Base-by-base conservation (phyloP, 1,140 invertebrate genomes). In the Lanistes nyassanus region DNA sequence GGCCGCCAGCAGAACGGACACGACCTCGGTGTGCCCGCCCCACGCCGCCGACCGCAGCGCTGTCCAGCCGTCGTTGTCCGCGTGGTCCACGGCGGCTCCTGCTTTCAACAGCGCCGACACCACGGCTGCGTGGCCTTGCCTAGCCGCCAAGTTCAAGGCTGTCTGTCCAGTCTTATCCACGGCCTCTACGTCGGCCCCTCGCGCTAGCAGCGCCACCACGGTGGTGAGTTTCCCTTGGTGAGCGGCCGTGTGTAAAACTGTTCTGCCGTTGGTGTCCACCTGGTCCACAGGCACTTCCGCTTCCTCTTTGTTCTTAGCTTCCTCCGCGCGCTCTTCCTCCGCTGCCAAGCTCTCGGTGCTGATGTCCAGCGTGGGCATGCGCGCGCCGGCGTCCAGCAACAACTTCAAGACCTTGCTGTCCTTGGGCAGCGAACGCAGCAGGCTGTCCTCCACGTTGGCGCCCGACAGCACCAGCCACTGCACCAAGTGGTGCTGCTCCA, bases 111-210 rank as follows among this genome's bases (percentile, higher is more conserved):
- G 79, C 4, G 82, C 76, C 34, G 81, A 77, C 1, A 90, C 87
- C 64, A 92, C 88, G 74, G 89, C 87, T 76, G 86, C 81, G 80
- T 93, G 91, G 47, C 89, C 90, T 77, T 91, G 90, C 62, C 91
- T 84, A n/a, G 91, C 91, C 21, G 93, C 94, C 88, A 95, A 93
- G 88, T 94, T 94, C 67, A 95, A 90, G 4, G 94, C 93, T 23
- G 94, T 94, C 81, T 94, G 93, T 81, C 93, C 92, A 47, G 82
- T 96, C 82, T 94, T 92, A 87, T 98, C 97, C 71, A 94, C 92
- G 0, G 95, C 94, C 86, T 97, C 95, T 1, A 97, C 94, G 86
- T 94, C 92, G 9, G 95, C 95, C 64, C 93, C 91, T 56, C 94
- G 94, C 73, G 93, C 91, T 78, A 93, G 93, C 42, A 98, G 91